These are phyloP conservation scores for Xestia sexstrigata DNA, from an alignment of 2,888 invertebrate species.

Conservation along the genomic window DNA sequence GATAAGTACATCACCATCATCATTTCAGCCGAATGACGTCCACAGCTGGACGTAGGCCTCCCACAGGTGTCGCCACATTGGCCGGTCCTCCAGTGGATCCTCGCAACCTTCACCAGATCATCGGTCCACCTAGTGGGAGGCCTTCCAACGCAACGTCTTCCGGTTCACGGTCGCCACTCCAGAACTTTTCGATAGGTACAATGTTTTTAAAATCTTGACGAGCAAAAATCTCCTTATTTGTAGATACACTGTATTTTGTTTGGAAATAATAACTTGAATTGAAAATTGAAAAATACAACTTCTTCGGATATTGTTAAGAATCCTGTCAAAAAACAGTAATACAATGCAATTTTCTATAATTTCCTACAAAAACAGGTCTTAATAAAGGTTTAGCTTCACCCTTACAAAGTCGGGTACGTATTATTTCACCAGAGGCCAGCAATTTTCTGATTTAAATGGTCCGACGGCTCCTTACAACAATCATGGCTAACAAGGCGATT, in stretches of 20 bases:
- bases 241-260: not conserved
- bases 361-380: not conserved
- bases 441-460: slow-evolving; percentile 57
- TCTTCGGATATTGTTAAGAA: not conserved
- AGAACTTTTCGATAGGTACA: not conserved
- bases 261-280: not conserved
- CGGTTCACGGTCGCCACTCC: too few species aligned
- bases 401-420: not conserved
- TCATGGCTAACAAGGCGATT: slow-evolving; percentile 64
- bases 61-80: too few species aligned
- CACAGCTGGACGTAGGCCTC: too few species aligned
- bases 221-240: not conserved
- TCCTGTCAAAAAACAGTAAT: not conserved
- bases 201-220: too few species aligned
- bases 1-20: not conserved
- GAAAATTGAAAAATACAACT: not conserved
- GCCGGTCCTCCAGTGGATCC: too few species aligned
- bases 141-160: too few species aligned
- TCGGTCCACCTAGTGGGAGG: too few species aligned
- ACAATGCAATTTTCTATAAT: not conserved
- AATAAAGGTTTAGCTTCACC: not conserved
- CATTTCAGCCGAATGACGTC: too few species aligned
- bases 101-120: too few species aligned
- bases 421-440: slow-evolving; percentile 20
- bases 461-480: slow-evolving; percentile 53